These are phyloP conservation scores for Semaprochilodus insignis DNA, from an alignment of 2,797 vertebrate species.

Conservation along the genomic window DNA sequence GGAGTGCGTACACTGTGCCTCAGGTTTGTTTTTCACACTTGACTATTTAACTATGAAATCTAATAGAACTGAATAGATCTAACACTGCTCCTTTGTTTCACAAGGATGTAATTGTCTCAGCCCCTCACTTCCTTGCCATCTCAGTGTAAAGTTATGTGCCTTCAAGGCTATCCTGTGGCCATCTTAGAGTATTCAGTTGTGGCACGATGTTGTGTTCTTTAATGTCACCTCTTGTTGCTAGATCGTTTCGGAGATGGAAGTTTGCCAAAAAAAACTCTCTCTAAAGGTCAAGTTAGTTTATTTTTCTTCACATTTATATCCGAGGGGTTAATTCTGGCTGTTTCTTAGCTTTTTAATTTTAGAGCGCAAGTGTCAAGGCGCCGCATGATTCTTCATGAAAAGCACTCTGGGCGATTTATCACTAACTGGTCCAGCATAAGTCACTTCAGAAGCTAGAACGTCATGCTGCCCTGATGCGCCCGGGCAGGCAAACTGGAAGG, in stretches of 20 bases:
- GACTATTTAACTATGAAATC: constrained; percentile 52
- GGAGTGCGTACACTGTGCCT: neutral
- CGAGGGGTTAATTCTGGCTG: constrained; percentile 65
- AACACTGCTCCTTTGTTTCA: neutral
- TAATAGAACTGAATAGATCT: constrained; percentile 48
- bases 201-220: constrained; percentile 71
- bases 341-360: constrained; percentile 64
- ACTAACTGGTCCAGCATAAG: constrained; percentile 59
- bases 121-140: neutral
- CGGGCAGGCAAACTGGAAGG: constrained; percentile 58
- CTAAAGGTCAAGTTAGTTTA: constrained; percentile 63
- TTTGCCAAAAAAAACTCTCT: constrained; percentile 62
- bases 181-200: constrained; percentile 63
- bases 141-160: constrained; percentile 52
- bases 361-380: constrained; percentile 60
- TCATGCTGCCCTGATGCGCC: constrained; percentile 57
- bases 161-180: constrained; percentile 44
- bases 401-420: constrained; percentile 44
- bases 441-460: constrained; percentile 58
- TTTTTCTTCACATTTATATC: constrained; percentile 62
- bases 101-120: neutral
- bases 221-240: constrained; percentile 75
- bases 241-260: constrained; percentile 61
- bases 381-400: constrained; percentile 49
- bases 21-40: constrained; percentile 29